Conservation (phyloP, 2,888 invertebrate species). For the Lacanobia oleracea region DNA sequence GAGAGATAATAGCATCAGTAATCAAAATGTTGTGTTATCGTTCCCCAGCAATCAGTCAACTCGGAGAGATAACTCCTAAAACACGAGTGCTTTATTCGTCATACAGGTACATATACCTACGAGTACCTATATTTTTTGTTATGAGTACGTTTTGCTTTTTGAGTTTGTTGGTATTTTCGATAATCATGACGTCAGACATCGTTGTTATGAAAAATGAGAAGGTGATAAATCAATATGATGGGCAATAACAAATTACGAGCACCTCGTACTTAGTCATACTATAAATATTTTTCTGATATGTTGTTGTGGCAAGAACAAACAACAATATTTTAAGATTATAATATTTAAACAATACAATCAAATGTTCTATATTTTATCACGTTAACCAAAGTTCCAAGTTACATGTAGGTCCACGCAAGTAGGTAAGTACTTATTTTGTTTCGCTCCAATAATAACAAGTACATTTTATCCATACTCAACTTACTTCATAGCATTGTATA, state of each 20-base stretch:
- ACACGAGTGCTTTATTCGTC: constrained; percentile 32
- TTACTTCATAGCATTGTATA: constrained; percentile 92
- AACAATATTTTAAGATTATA: constrained; percentile 4
- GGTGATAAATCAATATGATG: constrained; percentile 30
- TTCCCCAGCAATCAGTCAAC: constrained; percentile 58
- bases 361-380: constrained; percentile 16
- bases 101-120: constrained; percentile 12
- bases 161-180: constrained; percentile 46
- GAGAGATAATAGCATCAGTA: constrained; percentile 43
- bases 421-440: constrained; percentile 60
- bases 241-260: constrained; percentile 32
- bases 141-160: constrained; percentile 25
- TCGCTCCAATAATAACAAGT: constrained; percentile 73
- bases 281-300: constrained; percentile 8
- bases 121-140: constrained; percentile 31
- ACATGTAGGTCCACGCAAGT: constrained; percentile 27
- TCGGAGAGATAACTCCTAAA: constrained; percentile 54
- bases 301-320: neutral
- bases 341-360: constrained; percentile 12
- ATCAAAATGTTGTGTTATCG: constrained; percentile 54
- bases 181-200: constrained; percentile 40
- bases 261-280: constrained; percentile 1
- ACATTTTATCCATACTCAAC: constrained; percentile 72
- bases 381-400: constrained; percentile 27
- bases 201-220: constrained; percentile 24